These are phyloP conservation scores for Oxystoma pomonae DNA, from an alignment of 2,888 invertebrate genomes.

Conservation along the genomic window DNA sequence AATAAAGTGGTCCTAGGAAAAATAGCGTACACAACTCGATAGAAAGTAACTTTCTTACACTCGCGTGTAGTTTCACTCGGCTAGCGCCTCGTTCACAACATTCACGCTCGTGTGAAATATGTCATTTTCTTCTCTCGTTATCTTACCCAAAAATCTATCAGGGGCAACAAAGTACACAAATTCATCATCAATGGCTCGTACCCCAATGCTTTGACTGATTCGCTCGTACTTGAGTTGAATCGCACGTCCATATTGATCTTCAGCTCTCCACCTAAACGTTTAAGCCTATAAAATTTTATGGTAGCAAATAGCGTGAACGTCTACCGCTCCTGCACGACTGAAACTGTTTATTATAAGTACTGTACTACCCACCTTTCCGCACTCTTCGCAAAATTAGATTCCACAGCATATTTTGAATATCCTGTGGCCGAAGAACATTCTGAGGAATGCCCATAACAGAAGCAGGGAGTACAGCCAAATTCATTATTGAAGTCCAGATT, in stretches of 20 bases:
- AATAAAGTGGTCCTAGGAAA: no score
- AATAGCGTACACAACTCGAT: no score
- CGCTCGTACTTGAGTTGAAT: constrained; percentile 72
- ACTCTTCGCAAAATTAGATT: constrained; percentile 84
- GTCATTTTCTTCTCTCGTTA: background rate
- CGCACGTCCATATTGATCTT: constrained; percentile 54
- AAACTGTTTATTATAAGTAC: no score
- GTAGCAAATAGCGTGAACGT: no score
- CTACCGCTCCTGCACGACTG: no score
- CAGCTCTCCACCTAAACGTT: constrained; percentile 61
- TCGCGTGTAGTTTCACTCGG: no score
- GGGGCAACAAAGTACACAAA: constrained; percentile 90
- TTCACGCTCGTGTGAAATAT: no score
- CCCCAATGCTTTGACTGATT: constrained; percentile 73
- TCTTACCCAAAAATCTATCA: constrained; percentile 58
- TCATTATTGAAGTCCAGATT: constrained; percentile 81
- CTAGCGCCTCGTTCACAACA: no score
- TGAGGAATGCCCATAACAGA: constrained; percentile 97
- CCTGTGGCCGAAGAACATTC: constrained; percentile 75
- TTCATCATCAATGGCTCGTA: constrained; percentile 67
- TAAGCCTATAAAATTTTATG: background rate
- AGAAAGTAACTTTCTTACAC: no score
- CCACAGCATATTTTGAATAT: constrained; percentile 51
- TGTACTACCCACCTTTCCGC: constrained; percentile 61
- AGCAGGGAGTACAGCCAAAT: constrained; percentile 97